phyloP scores from a whole-genome alignment of 2,113 vertebrate genomes.

The Microcebus jonahi region DNA sequence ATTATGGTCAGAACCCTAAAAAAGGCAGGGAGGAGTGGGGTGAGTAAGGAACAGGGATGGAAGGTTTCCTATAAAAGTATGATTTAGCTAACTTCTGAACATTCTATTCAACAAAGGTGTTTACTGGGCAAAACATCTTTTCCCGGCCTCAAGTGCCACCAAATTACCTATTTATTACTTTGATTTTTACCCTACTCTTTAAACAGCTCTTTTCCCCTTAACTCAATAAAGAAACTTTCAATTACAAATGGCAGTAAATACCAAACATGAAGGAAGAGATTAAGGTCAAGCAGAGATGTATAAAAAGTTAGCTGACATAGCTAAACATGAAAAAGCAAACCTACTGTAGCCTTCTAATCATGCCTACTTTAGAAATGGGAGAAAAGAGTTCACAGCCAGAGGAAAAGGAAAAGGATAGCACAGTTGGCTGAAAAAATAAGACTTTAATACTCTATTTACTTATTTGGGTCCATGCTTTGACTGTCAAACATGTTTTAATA shows the following conservation, averaged over 20 bases:
- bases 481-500: slow-evolving; percentile 8
- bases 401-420: neutral
- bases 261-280: neutral
- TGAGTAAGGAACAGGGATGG: neutral
- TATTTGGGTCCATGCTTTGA: neutral
- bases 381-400: neutral
- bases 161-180: neutral
- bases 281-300: neutral
- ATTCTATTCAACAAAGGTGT: neutral
- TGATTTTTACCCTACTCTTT: neutral
- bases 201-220: slow-evolving; percentile 16
- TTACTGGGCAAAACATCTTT: neutral
- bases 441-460: slow-evolving; percentile 29
- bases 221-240: neutral
- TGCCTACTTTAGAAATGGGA: neutral
- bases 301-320: neutral
- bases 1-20: neutral
- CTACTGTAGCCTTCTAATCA: neutral
- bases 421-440: neutral
- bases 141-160: neutral
- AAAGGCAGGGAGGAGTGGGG: neutral
- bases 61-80: neutral
- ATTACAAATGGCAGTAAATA: slow-evolving; percentile 13
- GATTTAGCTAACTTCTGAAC: neutral
- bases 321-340: slow-evolving; percentile 24